Conservation (phyloP, 2,797 vertebrate genomes). For the Pipistrellus pipistrellus region DNA sequence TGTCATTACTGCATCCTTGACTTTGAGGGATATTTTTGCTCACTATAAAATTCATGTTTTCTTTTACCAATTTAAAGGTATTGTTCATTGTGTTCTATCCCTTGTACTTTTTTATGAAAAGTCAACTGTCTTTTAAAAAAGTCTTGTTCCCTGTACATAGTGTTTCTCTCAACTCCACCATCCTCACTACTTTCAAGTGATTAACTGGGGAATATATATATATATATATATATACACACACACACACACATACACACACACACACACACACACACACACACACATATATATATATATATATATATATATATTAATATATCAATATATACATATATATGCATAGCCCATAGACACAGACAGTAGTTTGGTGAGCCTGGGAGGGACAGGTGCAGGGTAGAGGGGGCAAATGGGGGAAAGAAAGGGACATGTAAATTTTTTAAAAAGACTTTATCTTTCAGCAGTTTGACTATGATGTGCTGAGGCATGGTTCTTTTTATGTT, state of each 20-base stretch:
- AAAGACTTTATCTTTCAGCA: neutral
- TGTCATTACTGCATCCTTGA: neutral
- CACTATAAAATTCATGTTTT: neutral
- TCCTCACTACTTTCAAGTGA: neutral
- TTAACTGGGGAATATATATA: neutral
- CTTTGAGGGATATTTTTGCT: slow-evolving; percentile 25
- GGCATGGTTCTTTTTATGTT: neutral
- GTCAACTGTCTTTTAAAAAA: neutral
- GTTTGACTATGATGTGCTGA: neutral
- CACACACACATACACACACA: too few relatives aligned
- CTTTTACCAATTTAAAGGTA: neutral
- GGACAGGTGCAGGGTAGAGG: too few relatives aligned
- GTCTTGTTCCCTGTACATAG: neutral
- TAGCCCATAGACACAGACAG: too few relatives aligned
- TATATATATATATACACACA: too few relatives aligned
- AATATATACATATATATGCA: too few relatives aligned
- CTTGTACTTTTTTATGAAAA: slow-evolving; percentile 4
- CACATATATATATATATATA: too few relatives aligned
- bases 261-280: too few relatives aligned
- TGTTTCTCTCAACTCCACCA: neutral
- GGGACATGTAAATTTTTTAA: too few relatives aligned
- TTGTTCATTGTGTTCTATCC: neutral
- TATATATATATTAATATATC: too few relatives aligned
- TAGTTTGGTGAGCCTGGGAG: too few relatives aligned
- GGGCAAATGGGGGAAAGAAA: too few relatives aligned